Evolutionary conservation across 2,888 invertebrate genomes (phyloP).

Genomic region (Ctena decussata): DNA sequence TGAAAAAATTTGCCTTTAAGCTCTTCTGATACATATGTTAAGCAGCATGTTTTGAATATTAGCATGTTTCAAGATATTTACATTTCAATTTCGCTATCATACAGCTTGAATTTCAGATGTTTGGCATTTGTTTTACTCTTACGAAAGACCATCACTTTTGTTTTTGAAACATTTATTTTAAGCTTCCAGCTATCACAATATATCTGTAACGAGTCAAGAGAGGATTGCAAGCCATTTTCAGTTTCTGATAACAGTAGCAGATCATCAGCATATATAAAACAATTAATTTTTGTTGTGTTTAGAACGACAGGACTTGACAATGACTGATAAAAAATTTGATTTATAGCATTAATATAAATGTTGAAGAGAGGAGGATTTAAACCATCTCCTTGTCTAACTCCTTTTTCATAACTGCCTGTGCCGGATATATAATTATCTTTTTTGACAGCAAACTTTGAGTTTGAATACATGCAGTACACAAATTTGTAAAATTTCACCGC

Average conservation of each 20-base stretch:
- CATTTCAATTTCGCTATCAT: neutral
- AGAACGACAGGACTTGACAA: neutral
- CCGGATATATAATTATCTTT: conserved; percentile 6
- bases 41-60: neutral
- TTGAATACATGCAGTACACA: neutral
- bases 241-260: conserved; percentile 6
- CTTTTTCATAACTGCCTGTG: neutral
- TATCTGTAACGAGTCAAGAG: neutral
- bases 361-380: neutral
- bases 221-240: conserved; percentile 13
- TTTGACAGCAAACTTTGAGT: conserved; percentile 22
- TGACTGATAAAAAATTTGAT: neutral
- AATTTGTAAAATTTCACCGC: neutral
- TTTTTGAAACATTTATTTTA: neutral
- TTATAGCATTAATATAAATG: neutral
- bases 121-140: neutral
- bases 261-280: conserved; percentile 5
- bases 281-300: conserved; percentile 16
- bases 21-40: conserved; percentile 1
- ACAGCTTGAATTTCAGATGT: neutral
- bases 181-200: conserved; percentile 24
- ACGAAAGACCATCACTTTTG: neutral
- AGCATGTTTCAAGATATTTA: conserved; percentile 7
- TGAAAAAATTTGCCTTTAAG: neutral
- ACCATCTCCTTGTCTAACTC: conserved; percentile 10